Base-by-base conservation (phyloP, 2,113 vertebrate genomes). In the Corythornis vintsioides region DNA sequence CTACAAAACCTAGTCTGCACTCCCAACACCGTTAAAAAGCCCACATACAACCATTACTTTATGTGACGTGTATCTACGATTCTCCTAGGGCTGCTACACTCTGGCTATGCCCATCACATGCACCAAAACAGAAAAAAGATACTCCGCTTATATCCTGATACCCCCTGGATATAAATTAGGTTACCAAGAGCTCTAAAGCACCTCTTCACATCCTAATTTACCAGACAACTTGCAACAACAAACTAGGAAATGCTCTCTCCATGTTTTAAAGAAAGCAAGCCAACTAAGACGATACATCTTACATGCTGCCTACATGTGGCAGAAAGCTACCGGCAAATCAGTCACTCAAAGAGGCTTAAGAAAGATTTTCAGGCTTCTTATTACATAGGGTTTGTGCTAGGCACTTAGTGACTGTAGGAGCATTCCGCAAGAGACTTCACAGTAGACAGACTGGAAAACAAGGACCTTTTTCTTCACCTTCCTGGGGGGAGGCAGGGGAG, bases 401-500 rank as follows among this genome's bases (percentile, higher is more conserved):
- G 19, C 33, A n/a, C 24, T 50, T 15, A 9, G 10, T 3, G 40
- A 42, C 13, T 2, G 2, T 1, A 45, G 11, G 0, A 47, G 3
- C 35, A 56, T 45, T 35, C 40, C 26, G 5, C 10, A 59, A 5
- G 6, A 15, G 6, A 43, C 4, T 15, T 71, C n/a, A 2, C 10
- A 66, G 29, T 0, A 43, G 14, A 5, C 21, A 53, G 3, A 16
- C 31, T 0, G 3, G 10, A 64, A 80, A 69, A 61, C 6, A 4
- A 56, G 4, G 3, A 13, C 14, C 2, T 4, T 25, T 60, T 57
- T 28, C 15, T 26, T 33, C 60, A n/a, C 9, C 0, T 22, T 57
- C n/a, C 3, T 5, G 3, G 45, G 4, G 4, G 3, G 2, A 15
- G 2, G 20, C 0, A 4, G 38, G 8, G 7, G 29, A 1, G 4